Evolutionary conservation across 2,797 vertebrate genomes (phyloP), one percentile per base, ranked within the genome.

Genomic region (Momotus momota): DNA sequence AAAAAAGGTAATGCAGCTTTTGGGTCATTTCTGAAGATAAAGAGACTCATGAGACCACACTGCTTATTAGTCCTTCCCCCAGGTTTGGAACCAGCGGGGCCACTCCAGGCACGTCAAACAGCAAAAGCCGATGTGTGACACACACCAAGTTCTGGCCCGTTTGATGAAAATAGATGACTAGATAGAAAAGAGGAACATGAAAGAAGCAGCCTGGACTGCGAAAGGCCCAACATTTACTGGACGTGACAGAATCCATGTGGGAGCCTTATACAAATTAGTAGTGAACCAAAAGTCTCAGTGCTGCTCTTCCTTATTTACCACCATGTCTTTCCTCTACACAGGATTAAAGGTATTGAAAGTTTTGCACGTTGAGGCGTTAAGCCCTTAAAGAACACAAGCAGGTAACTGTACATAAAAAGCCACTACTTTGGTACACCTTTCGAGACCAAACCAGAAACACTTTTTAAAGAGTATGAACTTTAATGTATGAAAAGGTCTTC

Each of bases 401-500:
- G 12, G 7, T 45, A 81, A 35, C 18, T 9, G 20, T 51, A 7
- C 26, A 57, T 46, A 79, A 60, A 86, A 86, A 23, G 70, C 10
- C n/a, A 48, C 43, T 41, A 33, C 49, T 78, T 65, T 45, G 31
- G 49, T 71, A 33, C 0, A 72, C 33, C 46, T 93, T 81, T 65
- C 61, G 70, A 81, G 90, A 64, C 38, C 54, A 92, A 93, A 69
- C 40, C 58, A 86, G 64, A 77, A 88, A 65, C 12, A 18, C n/a
- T 64, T 31, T 91, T 77, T 72, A 26, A 93, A 80, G 46, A 72
- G 33, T 23, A 54, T 33, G 57, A 90, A 90, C 64, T 51, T 82
- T 23, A 86, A 73, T 33, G 38, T 41, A 88, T 17, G 45, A 48
- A 92, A 73, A 93, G 70, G 75, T 85, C 84, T 90, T 91, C 86